Evolutionary conservation across 2,113 vertebrate species (phyloP).

Genomic region (rat (Rattus norvegicus)): GRCr8 NC_086026.1:99820501-99821000

Average conservation of each 20-base stretch:
- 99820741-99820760: neutral
- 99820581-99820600: neutral
- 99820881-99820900: neutral
- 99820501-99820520: too few relatives aligned
- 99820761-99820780: neutral
- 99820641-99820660: neutral
- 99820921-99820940: neutral
- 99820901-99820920: neutral
- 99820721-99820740: neutral
- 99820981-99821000: neutral
- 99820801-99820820: neutral
- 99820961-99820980: neutral
- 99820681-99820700: neutral
- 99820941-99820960: neutral
- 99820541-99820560: too few relatives aligned
- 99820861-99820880: neutral
- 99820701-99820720: neutral
- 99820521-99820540: too few relatives aligned
- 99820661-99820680: neutral
- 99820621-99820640: neutral
- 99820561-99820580: neutral
- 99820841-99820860: neutral
- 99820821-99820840: neutral
- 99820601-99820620: neutral
- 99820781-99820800: neutral